Base-by-base conservation (phyloP, 2,888 invertebrate species). In the Merodon equestris region DNA sequence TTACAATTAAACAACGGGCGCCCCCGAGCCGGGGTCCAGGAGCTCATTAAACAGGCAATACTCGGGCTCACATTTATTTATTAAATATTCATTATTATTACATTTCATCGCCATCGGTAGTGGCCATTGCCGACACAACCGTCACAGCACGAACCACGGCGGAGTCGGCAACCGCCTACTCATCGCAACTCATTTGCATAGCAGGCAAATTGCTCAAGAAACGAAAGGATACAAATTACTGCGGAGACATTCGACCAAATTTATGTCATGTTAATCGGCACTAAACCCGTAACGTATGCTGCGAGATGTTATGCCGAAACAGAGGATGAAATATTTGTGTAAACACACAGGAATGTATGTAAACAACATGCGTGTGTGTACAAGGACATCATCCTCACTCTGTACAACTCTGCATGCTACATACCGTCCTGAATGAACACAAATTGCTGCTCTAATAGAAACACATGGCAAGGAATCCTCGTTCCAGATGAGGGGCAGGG, bases 41-140 rank as follows among this genome's bases (percentile, higher is more conserved):
- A 47, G 13, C 56, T 40, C 34, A 38, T 48, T 56, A 40, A 40
- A 66, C 18, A 19, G 7, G n/a, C 44, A 14, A 53, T 40, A 3
- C n/a, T 40, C 10, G 9, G 5, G 40, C 12, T n/a, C 18, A 14
- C 19, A 19, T 48, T 56, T 38, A 45, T 45, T 64, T 64, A 56
- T 47, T 64, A 47, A 56, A 66, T 48, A 56, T 66, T 66, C 45
- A 48, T 48, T 48, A 48, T 56, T 56, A 66, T 66, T 66, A 40
- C n/a, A 48, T 66, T 48, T 38, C 64, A 54, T 27, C 53, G 44
- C 45, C 44, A 18, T 44, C 44, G 34, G 9, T 10, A 9, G 36
- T 36, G 36, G 5, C 36, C 5, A 36, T 9, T 36, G 10, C 36
- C 36, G 7, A 36, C n/a, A n/a, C n/a, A n/a, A n/a, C n/a, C n/a